These are phyloP conservation scores for Umimayanthus chanpuru DNA, from an alignment of 92 coral and sea anemone genomes.

Conservation along the genomic window DNA sequence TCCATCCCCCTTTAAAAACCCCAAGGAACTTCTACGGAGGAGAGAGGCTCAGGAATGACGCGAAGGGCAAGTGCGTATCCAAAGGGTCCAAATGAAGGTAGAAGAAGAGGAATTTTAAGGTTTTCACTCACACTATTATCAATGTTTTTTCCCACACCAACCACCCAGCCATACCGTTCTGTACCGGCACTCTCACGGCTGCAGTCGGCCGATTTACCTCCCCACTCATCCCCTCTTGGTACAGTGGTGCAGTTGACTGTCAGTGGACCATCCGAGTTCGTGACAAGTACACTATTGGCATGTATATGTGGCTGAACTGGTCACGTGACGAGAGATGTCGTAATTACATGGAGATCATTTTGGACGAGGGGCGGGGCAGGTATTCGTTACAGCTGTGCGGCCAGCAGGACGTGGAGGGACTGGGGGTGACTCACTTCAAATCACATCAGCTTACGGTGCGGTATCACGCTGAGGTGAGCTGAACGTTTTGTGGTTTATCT, in stretches of 20 bases:
- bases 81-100: neutral
- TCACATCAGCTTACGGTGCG: constrained; percentile 60
- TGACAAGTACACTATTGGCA: constrained; percentile 65
- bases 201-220: constrained; percentile 72
- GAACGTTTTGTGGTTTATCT: too few species aligned
- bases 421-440: constrained; percentile 60
- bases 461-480: constrained; percentile 72
- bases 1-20: too few species aligned
- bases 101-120: neutral
- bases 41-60: too few species aligned
- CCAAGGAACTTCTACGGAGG: too few species aligned
- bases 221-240: constrained; percentile 74
- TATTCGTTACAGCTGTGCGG: constrained; percentile 70
- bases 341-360: constrained; percentile 56
- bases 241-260: constrained; percentile 76
- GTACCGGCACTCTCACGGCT: constrained; percentile 64
- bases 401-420: constrained; percentile 67
- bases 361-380: constrained; percentile 58
- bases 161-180: constrained; percentile 68
- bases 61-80: too few species aligned
- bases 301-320: constrained; percentile 73
- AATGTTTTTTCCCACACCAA: neutral
- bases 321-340: constrained; percentile 70
- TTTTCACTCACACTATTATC: too few species aligned
- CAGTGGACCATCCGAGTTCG: constrained; percentile 78